Evolutionary conservation across 2,797 vertebrate genomes (phyloP).

Genomic region (Cryptoprocta ferox): DNA sequence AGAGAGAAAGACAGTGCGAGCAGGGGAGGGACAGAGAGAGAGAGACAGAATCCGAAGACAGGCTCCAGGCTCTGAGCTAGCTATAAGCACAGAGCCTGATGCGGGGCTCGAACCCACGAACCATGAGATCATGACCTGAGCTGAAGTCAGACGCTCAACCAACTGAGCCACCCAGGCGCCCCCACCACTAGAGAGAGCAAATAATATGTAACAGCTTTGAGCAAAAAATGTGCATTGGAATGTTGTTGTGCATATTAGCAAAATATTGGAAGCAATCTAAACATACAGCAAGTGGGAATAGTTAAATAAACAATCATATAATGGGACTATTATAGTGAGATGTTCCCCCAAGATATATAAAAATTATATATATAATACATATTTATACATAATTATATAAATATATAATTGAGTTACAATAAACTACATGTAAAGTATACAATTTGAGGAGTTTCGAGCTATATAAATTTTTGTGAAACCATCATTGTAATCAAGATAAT

Average conservation of each 20-base stretch:
- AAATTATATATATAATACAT: no score
- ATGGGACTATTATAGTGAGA: not conserved
- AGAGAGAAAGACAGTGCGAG: no score
- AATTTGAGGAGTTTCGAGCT: not conserved
- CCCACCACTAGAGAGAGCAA: no score
- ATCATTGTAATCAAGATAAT: not conserved
- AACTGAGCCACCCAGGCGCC: no score
- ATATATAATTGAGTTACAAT: not conserved
- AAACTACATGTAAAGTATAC: not conserved
- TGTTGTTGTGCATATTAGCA: not conserved
- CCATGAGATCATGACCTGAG: no score
- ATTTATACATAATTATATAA: no score
- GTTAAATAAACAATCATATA: not conserved
- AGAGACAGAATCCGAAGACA: no score
- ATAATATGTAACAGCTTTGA: not conserved
- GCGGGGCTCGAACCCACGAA: no score
- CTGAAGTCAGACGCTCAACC: no score
- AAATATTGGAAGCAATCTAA: conserved; percentile 3
- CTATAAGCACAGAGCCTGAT: no score
- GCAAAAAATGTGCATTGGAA: not conserved
- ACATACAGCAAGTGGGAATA: not conserved
- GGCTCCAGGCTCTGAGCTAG: no score
- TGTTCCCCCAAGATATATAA: not conserved
- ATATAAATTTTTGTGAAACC: not conserved
- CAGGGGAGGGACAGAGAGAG: no score